Percentiles rank a stretch among this genome's conserved stretches.
These are phyloP conservation scores for Oryzias melastigma DNA, from an alignment of 2,113 vertebrate genomes.

Conservation along the genomic window DNA sequence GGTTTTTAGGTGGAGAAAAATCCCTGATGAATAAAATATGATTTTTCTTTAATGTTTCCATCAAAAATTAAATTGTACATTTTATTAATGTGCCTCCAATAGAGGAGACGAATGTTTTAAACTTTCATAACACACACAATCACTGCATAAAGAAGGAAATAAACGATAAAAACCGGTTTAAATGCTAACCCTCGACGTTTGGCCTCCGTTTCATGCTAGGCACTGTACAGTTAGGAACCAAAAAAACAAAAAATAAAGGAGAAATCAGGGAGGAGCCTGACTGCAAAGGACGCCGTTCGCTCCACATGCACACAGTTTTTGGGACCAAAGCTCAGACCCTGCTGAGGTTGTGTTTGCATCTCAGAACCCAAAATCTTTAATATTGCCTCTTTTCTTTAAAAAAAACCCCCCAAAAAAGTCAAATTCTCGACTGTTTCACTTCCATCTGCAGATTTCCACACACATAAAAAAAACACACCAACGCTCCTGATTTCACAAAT, in stretches of 20 bases:
- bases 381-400: conserved; percentile 46
- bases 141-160: conserved; percentile 1
- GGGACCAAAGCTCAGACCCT: conserved; percentile 22
- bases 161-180: conserved; percentile 14
- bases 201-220: conserved; percentile 62
- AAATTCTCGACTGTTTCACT: too few species aligned
- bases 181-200: conserved; percentile 26
- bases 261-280: conserved; percentile 24
- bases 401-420: conserved; percentile 26
- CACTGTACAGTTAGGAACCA: conserved; percentile 55
- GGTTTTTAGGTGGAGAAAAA: neutral
- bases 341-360: conserved; percentile 7
- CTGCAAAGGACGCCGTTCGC: conserved; percentile 21
- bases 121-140: neutral
- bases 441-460: conserved; percentile 29
- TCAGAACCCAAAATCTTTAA: conserved; percentile 7
- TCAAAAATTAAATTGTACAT: conserved; percentile 19
- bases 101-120: conserved; percentile 24
- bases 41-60: too few species aligned
- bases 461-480: neutral
- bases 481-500: conserved; percentile 37
- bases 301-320: conserved; percentile 41
- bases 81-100: conserved; percentile 31
- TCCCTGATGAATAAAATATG: neutral
- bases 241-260: conserved; percentile 23